Conservation (phyloP, 2,888 invertebrate genomes). For the Oscheius myriophilus region DNA sequence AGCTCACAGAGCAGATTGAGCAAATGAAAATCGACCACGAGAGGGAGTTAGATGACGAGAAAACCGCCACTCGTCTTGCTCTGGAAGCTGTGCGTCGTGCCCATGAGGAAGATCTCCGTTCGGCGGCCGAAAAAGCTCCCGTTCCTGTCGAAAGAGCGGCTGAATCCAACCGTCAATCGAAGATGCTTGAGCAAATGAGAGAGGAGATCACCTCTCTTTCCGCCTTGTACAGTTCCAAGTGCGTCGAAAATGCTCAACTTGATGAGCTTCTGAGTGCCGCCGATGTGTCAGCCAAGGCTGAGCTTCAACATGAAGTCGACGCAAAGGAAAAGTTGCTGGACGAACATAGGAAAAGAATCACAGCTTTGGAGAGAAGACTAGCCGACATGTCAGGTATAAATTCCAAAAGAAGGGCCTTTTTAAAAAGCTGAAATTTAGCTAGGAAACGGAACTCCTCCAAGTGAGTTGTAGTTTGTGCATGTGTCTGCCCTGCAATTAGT, state of each 20-base stretch:
- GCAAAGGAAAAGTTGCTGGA: constrained; percentile 19
- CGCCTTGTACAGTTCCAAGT: constrained; percentile 67
- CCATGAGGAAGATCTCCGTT: constrained; percentile 65
- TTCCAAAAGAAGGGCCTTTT: background rate
- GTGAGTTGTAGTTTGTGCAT: constrained; percentile 17
- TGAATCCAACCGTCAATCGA: constrained; percentile 14
- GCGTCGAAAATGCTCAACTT: constrained; percentile 68
- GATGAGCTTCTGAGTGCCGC: constrained; percentile 55
- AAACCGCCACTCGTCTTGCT: constrained; percentile 64
- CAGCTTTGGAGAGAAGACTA: background rate
- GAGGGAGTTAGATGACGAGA: constrained; percentile 65
- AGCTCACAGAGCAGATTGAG: constrained; percentile 57
- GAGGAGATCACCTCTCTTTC: constrained; percentile 64
- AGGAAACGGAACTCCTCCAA: constrained; percentile 24
- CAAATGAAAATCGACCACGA: constrained; percentile 56
- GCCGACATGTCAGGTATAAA: constrained; percentile 16
- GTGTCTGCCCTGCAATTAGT: background rate
- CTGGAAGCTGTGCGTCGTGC: constrained; percentile 67
- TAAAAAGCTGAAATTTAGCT: constrained; percentile 16
- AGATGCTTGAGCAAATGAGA: constrained; percentile 58
- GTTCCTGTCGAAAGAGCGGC: constrained; percentile 29
- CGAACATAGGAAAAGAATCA: constrained; percentile 19
- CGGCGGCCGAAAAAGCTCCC: constrained; percentile 38
- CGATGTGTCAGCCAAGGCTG: constrained; percentile 32
- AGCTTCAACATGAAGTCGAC: constrained; percentile 18